Base-by-base conservation (phyloP, 2,797 vertebrate genomes). In the Lacerta viridis region DNA sequence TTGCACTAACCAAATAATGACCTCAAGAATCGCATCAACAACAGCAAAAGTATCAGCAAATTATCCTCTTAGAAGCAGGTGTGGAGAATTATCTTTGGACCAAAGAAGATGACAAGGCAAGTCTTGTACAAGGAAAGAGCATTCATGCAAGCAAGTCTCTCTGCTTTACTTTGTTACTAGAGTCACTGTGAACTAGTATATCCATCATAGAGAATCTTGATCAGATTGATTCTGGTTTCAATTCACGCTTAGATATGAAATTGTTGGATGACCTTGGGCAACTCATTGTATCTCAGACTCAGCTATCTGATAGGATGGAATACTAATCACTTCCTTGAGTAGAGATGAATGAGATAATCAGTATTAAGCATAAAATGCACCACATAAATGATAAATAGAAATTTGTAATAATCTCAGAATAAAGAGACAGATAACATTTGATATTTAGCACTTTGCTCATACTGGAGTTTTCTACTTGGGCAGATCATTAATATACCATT, bases 321-420 rank as follows among this genome's bases (percentile, higher is more conserved):
- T 83, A 83, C 33, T 83, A 77, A 88, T 83, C 59, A 69, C n/a
- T 39, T 61, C 41, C 9, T 25, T 61, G 13, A 59, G 27, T 10
- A 39, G 13, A 80, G 36, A 84, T 46, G 50, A 84, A 78, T 77
- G 7, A 78, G 87, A n/a, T 88, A 78, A 84, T 88, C 15, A 72
- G 23, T 59, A 36, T 80, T 87, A 87, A 87, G 50, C 50, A 59
- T 36, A 36, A 80, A 84, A 69, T 77, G 17, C 29, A 68, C 33
- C 68, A 39, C 64, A 76, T 23, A 68, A 68, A 82, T 75, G 80
- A 80, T 75, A 74, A 76, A 83, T 69, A 84, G 46, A 83, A 79
- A 61, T 84, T 36, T 74, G 36, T 43, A 87, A 72, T 72, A 78
- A 84, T 33, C 81, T 69, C 33, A 88, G 11, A 84, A 66, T 59